Conservation (phyloP, 2,113 vertebrate genomes). For the Neotragus moschatus region DNA sequence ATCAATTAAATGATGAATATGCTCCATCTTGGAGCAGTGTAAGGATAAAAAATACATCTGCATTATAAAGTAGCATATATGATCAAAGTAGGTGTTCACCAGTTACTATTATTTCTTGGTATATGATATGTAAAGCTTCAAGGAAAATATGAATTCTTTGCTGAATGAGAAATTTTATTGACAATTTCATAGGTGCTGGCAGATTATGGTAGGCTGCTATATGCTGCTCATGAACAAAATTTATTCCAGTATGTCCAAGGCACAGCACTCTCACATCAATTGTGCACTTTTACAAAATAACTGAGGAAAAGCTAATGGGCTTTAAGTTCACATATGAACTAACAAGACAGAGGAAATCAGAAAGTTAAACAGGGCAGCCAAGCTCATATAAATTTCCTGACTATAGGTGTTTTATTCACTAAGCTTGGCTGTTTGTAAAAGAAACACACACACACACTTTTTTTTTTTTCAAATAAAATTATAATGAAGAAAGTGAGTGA, state of each 20-base stretch:
- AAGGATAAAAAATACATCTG: neutral
- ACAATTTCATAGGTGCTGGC: neutral
- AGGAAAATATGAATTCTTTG: constrained; percentile 8
- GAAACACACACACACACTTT: neutral
- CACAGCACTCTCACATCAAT: neutral
- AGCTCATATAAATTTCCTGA: constrained; percentile 10
- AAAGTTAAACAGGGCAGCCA: neutral
- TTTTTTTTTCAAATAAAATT: constrained; percentile 45
- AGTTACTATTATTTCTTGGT: constrained; percentile 12
- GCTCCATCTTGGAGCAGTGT: neutral
- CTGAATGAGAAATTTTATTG: constrained; percentile 13
- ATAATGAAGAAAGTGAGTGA: neutral
- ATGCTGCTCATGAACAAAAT: neutral
- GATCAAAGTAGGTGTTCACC: neutral
- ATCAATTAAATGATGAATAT: neutral
- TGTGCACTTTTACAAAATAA: constrained; percentile 20
- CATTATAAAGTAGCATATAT: neutral
- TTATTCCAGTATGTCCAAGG: neutral
- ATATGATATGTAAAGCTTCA: neutral
- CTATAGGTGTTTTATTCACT: neutral
- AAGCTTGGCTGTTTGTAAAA: neutral
- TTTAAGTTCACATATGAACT: neutral
- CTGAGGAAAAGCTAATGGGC: constrained; percentile 6
- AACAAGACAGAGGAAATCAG: constrained; percentile 23
- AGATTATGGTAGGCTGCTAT: neutral